Base-by-base conservation (phyloP, 2,888 invertebrate genomes). In the Marronus borbonicus region DNA sequence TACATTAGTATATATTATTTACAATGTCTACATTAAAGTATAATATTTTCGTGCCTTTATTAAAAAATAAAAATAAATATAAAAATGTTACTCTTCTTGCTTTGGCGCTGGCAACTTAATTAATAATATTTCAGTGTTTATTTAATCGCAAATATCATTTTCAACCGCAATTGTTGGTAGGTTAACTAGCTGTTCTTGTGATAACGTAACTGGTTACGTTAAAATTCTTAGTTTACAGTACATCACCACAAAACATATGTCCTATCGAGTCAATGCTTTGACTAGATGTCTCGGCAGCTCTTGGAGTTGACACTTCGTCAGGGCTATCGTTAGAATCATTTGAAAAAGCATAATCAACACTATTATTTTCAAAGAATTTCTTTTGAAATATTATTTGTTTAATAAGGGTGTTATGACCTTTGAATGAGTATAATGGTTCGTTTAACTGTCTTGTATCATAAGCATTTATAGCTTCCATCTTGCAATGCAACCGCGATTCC, bases 361-460 rank as follows among this genome's bases (percentile, higher is more conserved):
- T 68, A 20, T 77, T 74, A 50, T 79, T 66, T 12, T 44, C 77
- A 1, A 12, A 10, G 17, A 20, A 20, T 64, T 60, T 77, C 66
- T 74, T 79, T 52, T 81, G 80, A 36, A 80, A 81, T 20, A 78
- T 20, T 58, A 81, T 69, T 76, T 81, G 81, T 52, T 75, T 81
- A 36, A 81, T 69, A 52, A 77, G 78, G 66, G 4, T 89, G 89
- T 89, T 89, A 81, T 92, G 91, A 0, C 90, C 91, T 81, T 89
- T 88, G 44, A 92, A 86, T 14, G 90, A 84, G 83, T 89, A 88
- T 14, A 89, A 85, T 0, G 91, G 90, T 78, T 86, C 87, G 44
- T 88, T 88, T 62, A 91, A 85, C 82, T 91, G 90, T 83, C 92
- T 88, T 14, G 91, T 87, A 85, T 92, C 92, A 86, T 91, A 92